These are phyloP conservation scores for Platycheirus albimanus DNA, from an alignment of 2,888 invertebrate species.

Conservation along the genomic window DNA sequence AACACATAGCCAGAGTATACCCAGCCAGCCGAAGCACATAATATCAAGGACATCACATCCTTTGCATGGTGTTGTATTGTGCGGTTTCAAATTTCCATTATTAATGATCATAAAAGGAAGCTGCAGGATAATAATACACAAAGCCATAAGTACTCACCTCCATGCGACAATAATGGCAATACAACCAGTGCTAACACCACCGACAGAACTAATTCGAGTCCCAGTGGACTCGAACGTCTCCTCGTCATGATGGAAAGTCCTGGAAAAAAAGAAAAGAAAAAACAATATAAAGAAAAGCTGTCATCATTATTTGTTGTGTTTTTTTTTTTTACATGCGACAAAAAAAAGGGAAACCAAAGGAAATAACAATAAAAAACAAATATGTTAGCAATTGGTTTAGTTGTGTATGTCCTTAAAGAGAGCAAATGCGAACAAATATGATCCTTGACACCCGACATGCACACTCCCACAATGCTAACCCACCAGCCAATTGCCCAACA, in stretches of 20 bases:
- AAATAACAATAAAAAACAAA: constrained; percentile 66
- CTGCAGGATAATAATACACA: constrained; percentile 56
- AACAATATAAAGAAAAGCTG: constrained; percentile 68
- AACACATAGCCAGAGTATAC: too few relatives aligned
- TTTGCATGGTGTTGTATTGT: constrained; percentile 6
- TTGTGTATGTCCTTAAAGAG: constrained; percentile 44
- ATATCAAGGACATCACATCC: neutral
- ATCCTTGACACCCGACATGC: constrained; percentile 55
- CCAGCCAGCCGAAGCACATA: neutral
- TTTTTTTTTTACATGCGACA: constrained; percentile 24
- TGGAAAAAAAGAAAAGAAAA: constrained; percentile 76
- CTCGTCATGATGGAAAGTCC: constrained; percentile 80
- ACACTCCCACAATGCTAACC: neutral
- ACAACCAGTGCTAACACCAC: constrained; percentile 77
- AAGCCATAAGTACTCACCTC: constrained; percentile 79
- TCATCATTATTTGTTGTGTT: constrained; percentile 63
- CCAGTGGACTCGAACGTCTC: constrained; percentile 82
- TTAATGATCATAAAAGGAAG: constrained; percentile 71
- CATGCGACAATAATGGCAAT: constrained; percentile 79
- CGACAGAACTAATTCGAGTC: constrained; percentile 81
- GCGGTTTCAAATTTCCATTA: constrained; percentile 73
- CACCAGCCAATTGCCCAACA: constrained; percentile 24
- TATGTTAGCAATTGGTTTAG: constrained; percentile 66
- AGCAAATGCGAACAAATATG: constrained; percentile 32
- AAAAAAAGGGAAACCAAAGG: constrained; percentile 21